These are phyloP conservation scores for Eira barbara DNA, from an alignment of 2,113 vertebrate genomes.

Conservation along the genomic window DNA sequence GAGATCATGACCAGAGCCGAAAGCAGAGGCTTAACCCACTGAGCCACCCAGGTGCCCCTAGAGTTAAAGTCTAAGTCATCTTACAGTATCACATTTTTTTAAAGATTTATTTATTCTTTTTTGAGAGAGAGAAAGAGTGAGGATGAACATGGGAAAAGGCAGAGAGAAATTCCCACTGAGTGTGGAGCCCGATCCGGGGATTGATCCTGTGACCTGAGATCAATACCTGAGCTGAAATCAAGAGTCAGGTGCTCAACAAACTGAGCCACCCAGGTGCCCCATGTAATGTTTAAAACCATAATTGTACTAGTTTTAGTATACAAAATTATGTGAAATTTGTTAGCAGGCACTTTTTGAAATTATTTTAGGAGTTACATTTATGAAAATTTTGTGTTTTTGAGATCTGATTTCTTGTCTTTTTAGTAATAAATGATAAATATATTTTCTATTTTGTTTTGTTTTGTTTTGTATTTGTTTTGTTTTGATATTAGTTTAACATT, in stretches of 20 bases:
- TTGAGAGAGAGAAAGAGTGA: too few species aligned
- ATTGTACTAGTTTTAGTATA: not conserved
- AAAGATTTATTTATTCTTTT: too few species aligned
- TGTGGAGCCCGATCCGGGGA: not conserved
- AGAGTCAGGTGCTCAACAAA: not conserved
- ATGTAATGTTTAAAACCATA: not conserved
- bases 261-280: not conserved
- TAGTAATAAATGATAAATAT: not conserved
- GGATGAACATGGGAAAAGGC: too few species aligned
- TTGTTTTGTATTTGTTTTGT: too few species aligned
- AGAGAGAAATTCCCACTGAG: not conserved
- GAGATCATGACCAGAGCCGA: too few species aligned
- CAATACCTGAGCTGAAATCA: not conserved
- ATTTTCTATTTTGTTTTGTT: not conserved
- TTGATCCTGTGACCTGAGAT: not conserved
- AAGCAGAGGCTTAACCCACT: too few species aligned
- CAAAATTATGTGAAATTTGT: not conserved
- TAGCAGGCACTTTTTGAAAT: not conserved
- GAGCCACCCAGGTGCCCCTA: too few species aligned
- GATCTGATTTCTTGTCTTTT: not conserved
- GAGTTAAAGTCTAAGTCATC: too few species aligned
- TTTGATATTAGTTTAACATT: not conserved
- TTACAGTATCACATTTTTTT: too few species aligned
- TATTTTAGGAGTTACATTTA: not conserved
- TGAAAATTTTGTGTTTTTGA: not conserved